These are phyloP conservation scores for Opisthograptis luteolata DNA, from an alignment of 2,888 invertebrate genomes.

Conservation along the genomic window DNA sequence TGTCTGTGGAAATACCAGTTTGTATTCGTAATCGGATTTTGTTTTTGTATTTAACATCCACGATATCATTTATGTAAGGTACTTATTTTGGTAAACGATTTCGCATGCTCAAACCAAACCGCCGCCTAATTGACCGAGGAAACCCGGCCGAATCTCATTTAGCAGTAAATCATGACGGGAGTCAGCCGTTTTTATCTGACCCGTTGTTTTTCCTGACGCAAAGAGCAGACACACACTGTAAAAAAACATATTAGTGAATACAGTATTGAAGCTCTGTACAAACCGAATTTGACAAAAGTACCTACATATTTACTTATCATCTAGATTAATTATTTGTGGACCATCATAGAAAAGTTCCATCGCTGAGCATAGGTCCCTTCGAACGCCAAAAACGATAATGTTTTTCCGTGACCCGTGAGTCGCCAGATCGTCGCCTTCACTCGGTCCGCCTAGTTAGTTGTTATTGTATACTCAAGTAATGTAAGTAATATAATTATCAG, in stretches of 20 bases:
- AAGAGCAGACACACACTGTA: conserved; percentile 19
- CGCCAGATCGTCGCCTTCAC: too few relatives aligned
- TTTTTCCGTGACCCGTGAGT: too few relatives aligned
- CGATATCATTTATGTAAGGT: too few relatives aligned
- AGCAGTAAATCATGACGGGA: conserved; percentile 53
- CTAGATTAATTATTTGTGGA: too few relatives aligned
- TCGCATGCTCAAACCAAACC: conserved; percentile 29
- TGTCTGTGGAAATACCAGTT: conserved; percentile 18
- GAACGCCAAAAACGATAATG: too few relatives aligned
- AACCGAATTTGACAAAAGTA: too few relatives aligned
- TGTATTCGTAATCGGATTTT: conserved; percentile 23
- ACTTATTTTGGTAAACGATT: conserved; percentile 33
- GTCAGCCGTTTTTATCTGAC: conserved; percentile 54
- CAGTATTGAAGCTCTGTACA: conserved; percentile 14
- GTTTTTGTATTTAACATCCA: conserved; percentile 23
- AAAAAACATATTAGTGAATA: conserved; percentile 12
- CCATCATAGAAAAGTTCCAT: too few relatives aligned
- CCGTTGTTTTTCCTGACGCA: conserved; percentile 55
- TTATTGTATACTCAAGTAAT: too few relatives aligned
- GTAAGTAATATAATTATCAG: too few relatives aligned
- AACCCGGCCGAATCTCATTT: conserved; percentile 46
- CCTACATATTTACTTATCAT: too few relatives aligned
- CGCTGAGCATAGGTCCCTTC: too few relatives aligned
- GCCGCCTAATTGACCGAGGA: conserved; percentile 41
- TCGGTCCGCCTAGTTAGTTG: too few relatives aligned